Conservation (phyloP, 1,140 invertebrate species). For the Pygmarrhopalites habei region DNA sequence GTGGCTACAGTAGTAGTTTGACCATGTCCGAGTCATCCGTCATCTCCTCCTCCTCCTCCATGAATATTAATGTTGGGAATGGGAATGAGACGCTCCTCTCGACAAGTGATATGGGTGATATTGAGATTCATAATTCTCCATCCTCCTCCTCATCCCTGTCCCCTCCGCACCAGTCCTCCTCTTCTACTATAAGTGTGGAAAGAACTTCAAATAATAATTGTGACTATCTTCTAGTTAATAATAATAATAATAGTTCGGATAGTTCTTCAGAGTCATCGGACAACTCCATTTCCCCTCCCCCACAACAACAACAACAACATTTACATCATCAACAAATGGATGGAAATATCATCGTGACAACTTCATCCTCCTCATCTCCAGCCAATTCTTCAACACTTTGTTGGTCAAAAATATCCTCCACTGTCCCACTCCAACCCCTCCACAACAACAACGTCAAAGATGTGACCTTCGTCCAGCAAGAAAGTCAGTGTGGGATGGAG, state of each 20-base stretch:
- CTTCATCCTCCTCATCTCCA: too few relatives aligned
- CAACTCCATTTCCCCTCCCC: background rate
- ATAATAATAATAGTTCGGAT: slow-evolving; percentile 3
- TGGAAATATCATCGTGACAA: background rate
- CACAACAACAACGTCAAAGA: background rate
- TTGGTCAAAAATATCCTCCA: background rate
- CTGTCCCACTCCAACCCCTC: too few relatives aligned
- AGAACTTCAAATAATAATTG: background rate
- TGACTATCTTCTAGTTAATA: slow-evolving; percentile 6
- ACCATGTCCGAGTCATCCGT: background rate
- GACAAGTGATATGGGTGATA: slow-evolving; percentile 22
- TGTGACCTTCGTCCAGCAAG: slow-evolving; percentile 6
- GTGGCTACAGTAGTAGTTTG: slow-evolving; percentile 4
- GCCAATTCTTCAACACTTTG: background rate
- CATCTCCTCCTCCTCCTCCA: background rate
- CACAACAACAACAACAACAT: background rate
- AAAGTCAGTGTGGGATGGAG: slow-evolving; percentile 32
- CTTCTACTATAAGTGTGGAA: background rate
- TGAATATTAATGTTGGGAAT: too few relatives aligned
- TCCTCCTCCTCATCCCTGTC: background rate
- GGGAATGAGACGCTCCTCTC: background rate
- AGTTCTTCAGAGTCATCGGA: background rate
- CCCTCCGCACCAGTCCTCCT: background rate
- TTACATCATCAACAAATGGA: background rate
- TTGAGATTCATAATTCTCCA: slow-evolving; percentile 5